Evolutionary conservation across 2,797 vertebrate genomes (phyloP), one percentile per base, ranked within the genome.

Genomic region (Staurois parvus): DNA sequence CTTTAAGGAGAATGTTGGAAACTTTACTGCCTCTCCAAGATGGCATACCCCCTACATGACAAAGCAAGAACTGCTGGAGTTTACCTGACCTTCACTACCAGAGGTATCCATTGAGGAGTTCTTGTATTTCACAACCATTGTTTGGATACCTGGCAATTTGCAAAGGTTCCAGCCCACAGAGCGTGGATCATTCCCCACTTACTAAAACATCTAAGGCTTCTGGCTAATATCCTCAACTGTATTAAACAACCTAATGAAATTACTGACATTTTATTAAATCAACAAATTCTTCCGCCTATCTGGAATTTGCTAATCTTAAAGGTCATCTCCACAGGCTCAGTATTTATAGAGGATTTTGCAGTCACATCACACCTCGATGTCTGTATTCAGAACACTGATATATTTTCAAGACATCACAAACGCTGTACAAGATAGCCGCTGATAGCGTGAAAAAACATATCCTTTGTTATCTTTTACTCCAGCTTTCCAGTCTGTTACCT

Each of bases 381-480:
- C 64, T 69, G 26, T 68, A 28, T 69, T 34, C 59, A 26, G 45
- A 52, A 52, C 12, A 34, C 8, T 24, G n/a, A 32, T 48, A 45
- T 32, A 19, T 42, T n/a, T 83, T 67, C n/a, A 7, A 34, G 12
- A 24, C 34, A 6, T 17, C 9, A 64, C 42, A 45, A 10, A 26
- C 70, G 32, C 10, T 5, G 15, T 45, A 37, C 30, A 28, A 19
- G 0, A 19, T 15, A 74, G 40, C 21, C 83, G 29, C 19, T 26
- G 56, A 6, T 52, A 34, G 26, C 17, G 56, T 77, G 83, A 74
- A 80, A 86, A 59, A 86, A 34, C 0, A 79, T 83, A 83, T 83
- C 26, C 8, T 87, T 79, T 87, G 83, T 87, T 87, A n/a, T 72
- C 26, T 80, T 30, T 19, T 21, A 17, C 48, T 24, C 24, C 59